These are phyloP conservation scores for Albula goreensis DNA, from an alignment of 2,113 vertebrate genomes.

Conservation along the genomic window DNA sequence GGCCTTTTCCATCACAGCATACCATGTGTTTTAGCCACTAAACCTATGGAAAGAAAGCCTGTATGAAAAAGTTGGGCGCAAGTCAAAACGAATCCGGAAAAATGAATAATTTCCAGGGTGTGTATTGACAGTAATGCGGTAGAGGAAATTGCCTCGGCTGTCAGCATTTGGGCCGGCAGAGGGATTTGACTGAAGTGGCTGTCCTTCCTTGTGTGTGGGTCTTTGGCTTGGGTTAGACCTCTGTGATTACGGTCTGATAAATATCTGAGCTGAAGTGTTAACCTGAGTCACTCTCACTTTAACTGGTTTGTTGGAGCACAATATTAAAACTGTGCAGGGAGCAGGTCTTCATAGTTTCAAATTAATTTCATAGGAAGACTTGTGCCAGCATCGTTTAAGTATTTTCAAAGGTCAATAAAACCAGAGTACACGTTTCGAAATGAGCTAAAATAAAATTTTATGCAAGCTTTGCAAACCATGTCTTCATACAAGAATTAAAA, in stretches of 20 bases:
- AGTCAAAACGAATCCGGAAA: background rate
- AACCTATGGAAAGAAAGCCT: background rate
- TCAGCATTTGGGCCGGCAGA: background rate
- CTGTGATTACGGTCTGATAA: background rate
- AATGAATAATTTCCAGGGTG: background rate
- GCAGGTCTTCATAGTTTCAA: background rate
- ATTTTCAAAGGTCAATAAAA: background rate
- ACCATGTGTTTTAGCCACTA: background rate
- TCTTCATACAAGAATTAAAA: no score
- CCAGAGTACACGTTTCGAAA: background rate
- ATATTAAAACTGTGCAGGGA: background rate
- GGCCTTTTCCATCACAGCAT: background rate
- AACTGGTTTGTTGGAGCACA: background rate
- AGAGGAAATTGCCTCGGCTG: background rate
- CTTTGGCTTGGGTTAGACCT: background rate
- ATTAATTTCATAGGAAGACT: background rate
- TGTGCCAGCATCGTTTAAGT: background rate
- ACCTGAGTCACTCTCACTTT: no score
- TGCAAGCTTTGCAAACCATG: background rate
- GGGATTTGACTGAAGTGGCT: background rate
- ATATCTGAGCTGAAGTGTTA: background rate
- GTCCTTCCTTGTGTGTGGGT: background rate
- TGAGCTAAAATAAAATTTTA: background rate
- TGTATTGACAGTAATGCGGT: background rate
- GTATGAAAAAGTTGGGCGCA: background rate